Percentiles rank a stretch among this genome's conserved stretches.
phyloP scores from a whole-genome alignment of 2,797 vertebrate species.

The Setipinna tenuifilis region DNA sequence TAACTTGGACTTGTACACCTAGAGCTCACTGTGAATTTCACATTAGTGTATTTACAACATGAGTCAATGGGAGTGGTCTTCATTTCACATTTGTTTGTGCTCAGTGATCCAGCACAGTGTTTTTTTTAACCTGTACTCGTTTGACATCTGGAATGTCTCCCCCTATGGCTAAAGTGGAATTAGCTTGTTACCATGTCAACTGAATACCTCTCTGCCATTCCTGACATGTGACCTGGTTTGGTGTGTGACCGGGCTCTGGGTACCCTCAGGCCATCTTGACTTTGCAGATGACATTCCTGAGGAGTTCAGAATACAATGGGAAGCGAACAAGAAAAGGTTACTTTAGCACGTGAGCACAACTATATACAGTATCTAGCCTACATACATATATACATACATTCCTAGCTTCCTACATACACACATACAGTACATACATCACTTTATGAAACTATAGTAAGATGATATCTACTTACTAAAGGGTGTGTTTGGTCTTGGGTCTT shows the following conservation, averaged over 20 bases:
- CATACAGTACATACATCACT: no score
- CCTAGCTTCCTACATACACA: no score
- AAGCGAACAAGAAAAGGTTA: background rate
- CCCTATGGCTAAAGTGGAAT: background rate
- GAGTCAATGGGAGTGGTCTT: no score
- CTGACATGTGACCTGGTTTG: background rate
- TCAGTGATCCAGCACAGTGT: background rate
- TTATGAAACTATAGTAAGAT: background rate
- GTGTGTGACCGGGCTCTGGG: background rate
- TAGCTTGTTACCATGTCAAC: background rate
- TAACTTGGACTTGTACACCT: no score
- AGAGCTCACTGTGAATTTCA: background rate
- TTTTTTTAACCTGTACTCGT: background rate
- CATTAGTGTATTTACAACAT: background rate
- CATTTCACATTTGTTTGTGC: no score
- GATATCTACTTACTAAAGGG: constrained; percentile 4
- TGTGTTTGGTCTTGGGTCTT: background rate
- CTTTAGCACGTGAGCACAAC: background rate
- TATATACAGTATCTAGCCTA: background rate
- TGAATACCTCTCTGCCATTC: constrained; percentile 14
- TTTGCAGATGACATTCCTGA: background rate
- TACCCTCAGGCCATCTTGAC: background rate
- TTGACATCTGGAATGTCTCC: background rate
- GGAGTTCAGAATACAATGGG: background rate
- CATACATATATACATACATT: no score